Base-by-base conservation (phyloP, 2,113 vertebrate species). In the Lampris megalopsis region DNA sequence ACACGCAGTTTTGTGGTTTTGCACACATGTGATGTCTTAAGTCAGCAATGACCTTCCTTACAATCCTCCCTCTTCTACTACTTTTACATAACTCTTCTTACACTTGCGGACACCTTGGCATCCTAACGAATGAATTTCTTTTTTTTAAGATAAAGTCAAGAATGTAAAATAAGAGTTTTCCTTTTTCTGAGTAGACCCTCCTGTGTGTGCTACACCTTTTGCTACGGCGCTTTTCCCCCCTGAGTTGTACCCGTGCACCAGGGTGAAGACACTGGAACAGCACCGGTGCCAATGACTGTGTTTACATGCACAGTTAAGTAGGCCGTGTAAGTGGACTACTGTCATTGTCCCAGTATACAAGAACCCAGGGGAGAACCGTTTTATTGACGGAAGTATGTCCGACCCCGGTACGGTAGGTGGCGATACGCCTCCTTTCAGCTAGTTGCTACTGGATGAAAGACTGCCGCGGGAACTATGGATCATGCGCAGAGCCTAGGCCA, bases 1-100 rank as follows among this genome's bases (percentile, higher is more conserved):
- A 88, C 87, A 88, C 83, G 81, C 80, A 71, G 88, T 89, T 92
- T 90, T 90, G 91, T 94, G 90, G 77, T 88, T 92, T 92, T 93
- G 92, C 91, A 91, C 90, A 92, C 71, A 88, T 40, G 50, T 91
- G 91, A 89, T 85, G 89, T 92, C 91, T 90, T 84, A 83, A 91
- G 82, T 91, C 86, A 92, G 73, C 85, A 86, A 88, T 81, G 77
- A 85, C 87, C 88, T 91, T 90, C 78, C 57, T 87, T 87, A 82
- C 79, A 74, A 78, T 71, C 69, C 68, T 79, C 82, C 80, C 76
- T 75, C 72, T 77, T 77, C 77, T 75, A 63, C 73, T 69, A 85
- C 73, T 71, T 90, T 90, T 66, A 61, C 47, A 86, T 81, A 82
- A 71, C 7, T 80, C 71, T 79, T 75, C 59, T 60, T 60, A 70